Evolutionary conservation across 2,888 invertebrate genomes (phyloP).

Genomic region (Sipha maydis): DNA sequence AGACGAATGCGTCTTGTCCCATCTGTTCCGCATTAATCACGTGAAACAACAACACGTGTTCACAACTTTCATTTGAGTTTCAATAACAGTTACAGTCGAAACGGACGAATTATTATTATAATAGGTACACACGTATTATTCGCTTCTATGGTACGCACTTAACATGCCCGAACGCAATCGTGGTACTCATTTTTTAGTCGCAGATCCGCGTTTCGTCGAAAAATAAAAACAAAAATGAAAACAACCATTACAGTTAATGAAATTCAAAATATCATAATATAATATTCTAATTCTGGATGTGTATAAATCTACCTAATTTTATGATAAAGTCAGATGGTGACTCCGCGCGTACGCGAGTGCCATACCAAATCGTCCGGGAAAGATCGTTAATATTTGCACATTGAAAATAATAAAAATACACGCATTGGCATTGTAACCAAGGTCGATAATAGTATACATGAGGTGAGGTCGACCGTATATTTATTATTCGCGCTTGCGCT

Average conservation of each 20-base stretch:
- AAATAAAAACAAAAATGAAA: not conserved
- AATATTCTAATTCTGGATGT: not conserved
- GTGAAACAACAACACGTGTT: slow-evolving; percentile 33
- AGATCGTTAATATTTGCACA: not conserved
- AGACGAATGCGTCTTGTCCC: slow-evolving; percentile 50
- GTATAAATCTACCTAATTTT: not conserved
- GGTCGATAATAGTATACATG: slow-evolving; percentile 6
- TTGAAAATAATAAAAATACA: slow-evolving; percentile 32
- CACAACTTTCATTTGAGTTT: slow-evolving; percentile 51
- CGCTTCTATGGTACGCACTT: not conserved
- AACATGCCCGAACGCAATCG: not conserved
- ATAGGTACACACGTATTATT: not conserved
- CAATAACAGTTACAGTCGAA: slow-evolving; percentile 25
- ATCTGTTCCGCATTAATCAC: slow-evolving; percentile 61
- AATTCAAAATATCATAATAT: not conserved
- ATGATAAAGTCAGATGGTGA: not conserved
- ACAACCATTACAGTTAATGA: not conserved
- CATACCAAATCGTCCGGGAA: not conserved
- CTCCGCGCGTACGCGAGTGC: not conserved
- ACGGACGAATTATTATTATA: slow-evolving; percentile 5
- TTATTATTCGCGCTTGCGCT: slow-evolving; percentile 26
- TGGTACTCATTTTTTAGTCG: not conserved
- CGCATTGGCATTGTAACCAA: slow-evolving; percentile 41
- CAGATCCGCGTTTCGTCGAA: not conserved
- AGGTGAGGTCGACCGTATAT: slow-evolving; percentile 11